These are phyloP conservation scores for Geopemphigus sp. DNA, from an alignment of 1,140 invertebrate species.

Conservation along the genomic window DNA sequence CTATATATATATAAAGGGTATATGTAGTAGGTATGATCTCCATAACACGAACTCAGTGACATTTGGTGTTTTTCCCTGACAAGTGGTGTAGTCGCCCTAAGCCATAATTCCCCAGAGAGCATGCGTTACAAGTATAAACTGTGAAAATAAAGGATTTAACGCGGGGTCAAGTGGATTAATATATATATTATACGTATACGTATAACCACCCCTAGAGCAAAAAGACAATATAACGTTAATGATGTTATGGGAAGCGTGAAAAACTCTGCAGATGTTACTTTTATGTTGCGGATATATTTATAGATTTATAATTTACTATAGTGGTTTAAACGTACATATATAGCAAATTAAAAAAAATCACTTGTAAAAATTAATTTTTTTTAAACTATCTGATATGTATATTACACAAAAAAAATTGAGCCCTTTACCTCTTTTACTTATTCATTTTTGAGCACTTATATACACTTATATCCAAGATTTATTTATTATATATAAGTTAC, in stretches of 20 bases:
- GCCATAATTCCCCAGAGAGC: background rate
- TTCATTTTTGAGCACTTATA: too few relatives aligned
- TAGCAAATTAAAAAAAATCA: too few relatives aligned
- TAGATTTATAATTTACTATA: background rate
- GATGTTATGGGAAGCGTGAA: background rate
- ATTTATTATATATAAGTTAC: too few relatives aligned
- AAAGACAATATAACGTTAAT: conserved; percentile 41
- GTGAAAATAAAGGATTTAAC: conserved; percentile 19
- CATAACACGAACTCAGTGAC: background rate
- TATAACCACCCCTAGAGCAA: background rate
- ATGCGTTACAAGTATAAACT: background rate
- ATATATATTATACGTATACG: too few relatives aligned
- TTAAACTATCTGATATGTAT: too few relatives aligned
- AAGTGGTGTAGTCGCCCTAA: background rate
- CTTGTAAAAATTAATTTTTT: too few relatives aligned
- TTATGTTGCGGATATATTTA: background rate
- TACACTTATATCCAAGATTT: too few relatives aligned
- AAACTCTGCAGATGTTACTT: conserved; percentile 32
- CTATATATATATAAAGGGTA: conserved; percentile 8
- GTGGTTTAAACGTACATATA: too few relatives aligned
- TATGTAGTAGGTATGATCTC: background rate
- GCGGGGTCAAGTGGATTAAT: conserved; percentile 26
- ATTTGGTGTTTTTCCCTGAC: conserved; percentile 45
- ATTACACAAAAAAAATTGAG: too few relatives aligned
- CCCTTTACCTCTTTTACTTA: too few relatives aligned